Conservation (phyloP, 1,140 invertebrate species). For the Ceratosolen fusciceps region DNA sequence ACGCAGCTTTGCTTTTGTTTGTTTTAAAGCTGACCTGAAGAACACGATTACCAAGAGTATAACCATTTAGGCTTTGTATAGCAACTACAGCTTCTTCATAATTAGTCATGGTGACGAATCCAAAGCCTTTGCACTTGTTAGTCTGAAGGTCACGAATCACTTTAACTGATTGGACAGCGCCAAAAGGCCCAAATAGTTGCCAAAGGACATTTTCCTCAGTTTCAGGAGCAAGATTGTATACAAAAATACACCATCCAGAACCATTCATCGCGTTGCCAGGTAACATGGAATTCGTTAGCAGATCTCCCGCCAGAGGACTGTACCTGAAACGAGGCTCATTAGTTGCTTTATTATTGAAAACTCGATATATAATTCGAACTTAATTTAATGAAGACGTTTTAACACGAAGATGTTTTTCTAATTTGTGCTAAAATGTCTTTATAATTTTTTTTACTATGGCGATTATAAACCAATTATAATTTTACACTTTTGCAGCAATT, state of each 20-base stretch:
- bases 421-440: not conserved
- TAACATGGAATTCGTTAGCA: constrained; percentile 89
- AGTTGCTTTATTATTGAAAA: constrained; percentile 48
- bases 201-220: constrained; percentile 98
- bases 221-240: constrained; percentile 98
- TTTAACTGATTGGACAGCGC: constrained; percentile 98
- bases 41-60: constrained; percentile 96
- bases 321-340: constrained; percentile 78
- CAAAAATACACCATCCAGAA: constrained; percentile 98
- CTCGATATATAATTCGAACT: too few species aligned
- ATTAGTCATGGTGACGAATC: constrained; percentile 99
- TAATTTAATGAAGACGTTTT: too few species aligned
- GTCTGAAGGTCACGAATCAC: constrained; percentile 97
- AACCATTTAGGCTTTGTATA: constrained; percentile 97
- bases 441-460: too few species aligned
- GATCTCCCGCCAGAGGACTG: constrained; percentile 93
- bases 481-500: too few species aligned
- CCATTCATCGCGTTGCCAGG: constrained; percentile 86
- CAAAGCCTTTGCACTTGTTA: constrained; percentile 99
- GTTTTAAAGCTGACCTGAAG: constrained; percentile 99
- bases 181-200: constrained; percentile 99
- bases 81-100: constrained; percentile 98
- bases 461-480: too few species aligned
- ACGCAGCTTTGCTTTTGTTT: constrained; percentile 92
- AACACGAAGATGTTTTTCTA: not conserved